Evolutionary conservation across 2,888 invertebrate genomes (phyloP).

Genomic region (Acrocera orbiculus): DNA sequence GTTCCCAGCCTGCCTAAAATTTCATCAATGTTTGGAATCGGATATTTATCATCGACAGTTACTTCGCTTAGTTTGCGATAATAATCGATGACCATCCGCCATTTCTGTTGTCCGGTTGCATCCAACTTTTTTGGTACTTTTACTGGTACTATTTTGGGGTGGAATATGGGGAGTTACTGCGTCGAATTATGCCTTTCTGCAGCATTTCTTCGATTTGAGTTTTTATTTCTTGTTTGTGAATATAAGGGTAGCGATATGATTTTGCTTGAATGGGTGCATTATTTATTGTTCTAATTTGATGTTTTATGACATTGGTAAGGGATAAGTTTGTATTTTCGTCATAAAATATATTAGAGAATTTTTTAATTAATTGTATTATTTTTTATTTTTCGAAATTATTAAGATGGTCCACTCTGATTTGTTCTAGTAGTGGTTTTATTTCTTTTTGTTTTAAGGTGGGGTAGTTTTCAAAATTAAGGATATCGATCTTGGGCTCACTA

Average conservation of each 20-base stretch:
- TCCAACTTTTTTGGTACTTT: constrained; percentile 11
- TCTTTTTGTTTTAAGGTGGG: background rate
- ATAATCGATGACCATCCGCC: constrained; percentile 12
- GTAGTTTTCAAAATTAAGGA: background rate
- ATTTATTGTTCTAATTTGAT: constrained; percentile 2
- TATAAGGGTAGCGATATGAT: background rate
- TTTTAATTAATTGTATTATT: background rate
- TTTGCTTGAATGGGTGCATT: constrained; percentile 1
- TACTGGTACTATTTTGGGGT: constrained; percentile 12
- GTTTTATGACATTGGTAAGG: constrained; percentile 3
- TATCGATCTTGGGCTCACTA: background rate
- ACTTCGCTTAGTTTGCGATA: constrained; percentile 11
- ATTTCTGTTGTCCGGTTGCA: constrained; percentile 10
- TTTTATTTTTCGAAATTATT: background rate
- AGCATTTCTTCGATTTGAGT: constrained; percentile 18
- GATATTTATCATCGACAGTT: constrained; percentile 10
- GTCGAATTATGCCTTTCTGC: constrained; percentile 8
- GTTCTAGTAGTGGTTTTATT: background rate
- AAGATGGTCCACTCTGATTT: constrained; percentile 4
- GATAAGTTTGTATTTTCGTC: background rate
- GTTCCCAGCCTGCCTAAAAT: constrained; percentile 10
- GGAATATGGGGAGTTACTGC: constrained; percentile 10
- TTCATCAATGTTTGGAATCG: constrained; percentile 11
- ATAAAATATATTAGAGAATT: background rate
- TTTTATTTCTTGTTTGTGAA: constrained; percentile 5